Conservation (phyloP, 2,797 vertebrate genomes). For the Triplophysa bombifrons region DNA sequence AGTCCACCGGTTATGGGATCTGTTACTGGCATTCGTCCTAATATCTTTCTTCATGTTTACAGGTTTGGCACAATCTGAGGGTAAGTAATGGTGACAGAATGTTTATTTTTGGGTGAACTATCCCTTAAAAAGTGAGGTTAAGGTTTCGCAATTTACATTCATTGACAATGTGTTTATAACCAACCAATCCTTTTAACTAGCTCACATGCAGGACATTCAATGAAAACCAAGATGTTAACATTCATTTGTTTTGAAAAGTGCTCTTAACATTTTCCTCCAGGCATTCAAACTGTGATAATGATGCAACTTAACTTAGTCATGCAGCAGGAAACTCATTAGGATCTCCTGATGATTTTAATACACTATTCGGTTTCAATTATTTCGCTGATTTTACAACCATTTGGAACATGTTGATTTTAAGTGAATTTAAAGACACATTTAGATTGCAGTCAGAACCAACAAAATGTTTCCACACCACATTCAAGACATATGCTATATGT, state of each 20-base stretch:
- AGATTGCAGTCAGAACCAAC: background rate
- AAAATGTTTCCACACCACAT: too few relatives aligned
- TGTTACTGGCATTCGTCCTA: too few relatives aligned
- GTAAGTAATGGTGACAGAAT: too few relatives aligned
- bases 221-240: background rate
- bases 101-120: too few relatives aligned
- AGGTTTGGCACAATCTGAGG: too few relatives aligned
- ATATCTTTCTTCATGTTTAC: too few relatives aligned
- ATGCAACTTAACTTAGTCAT: background rate
- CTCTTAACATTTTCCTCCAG: background rate
- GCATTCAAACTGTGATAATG: constrained; percentile 1
- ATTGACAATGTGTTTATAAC: background rate
- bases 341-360: background rate
- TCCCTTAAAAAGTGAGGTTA: background rate
- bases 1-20: too few relatives aligned
- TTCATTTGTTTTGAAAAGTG: background rate
- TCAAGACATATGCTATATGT: too few relatives aligned
- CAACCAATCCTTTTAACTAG: background rate
- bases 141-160: background rate
- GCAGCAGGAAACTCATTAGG: background rate
- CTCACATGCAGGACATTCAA: background rate
- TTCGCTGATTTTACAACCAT: constrained; percentile 3
- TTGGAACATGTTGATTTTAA: background rate
- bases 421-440: background rate
- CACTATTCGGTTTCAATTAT: background rate